These are phyloP conservation scores for Lutraria lutraria DNA, from an alignment of 2,888 invertebrate species.

Conservation along the genomic window DNA sequence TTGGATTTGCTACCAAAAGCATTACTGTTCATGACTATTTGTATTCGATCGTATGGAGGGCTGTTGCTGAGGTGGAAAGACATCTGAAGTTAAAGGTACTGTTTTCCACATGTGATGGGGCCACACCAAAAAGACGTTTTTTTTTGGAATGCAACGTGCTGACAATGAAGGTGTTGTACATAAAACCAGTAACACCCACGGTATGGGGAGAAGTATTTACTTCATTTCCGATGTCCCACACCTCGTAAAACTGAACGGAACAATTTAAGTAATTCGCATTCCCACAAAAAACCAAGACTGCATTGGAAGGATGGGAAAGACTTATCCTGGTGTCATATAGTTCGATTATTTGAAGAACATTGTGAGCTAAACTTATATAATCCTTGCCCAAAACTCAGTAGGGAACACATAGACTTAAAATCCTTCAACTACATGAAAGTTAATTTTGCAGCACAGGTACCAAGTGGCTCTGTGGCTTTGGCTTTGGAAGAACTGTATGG, in stretches of 20 bases:
- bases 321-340: constrained; percentile 55
- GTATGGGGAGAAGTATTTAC: constrained; percentile 21
- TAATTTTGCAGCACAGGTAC: constrained; percentile 56
- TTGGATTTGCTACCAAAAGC: constrained; percentile 3
- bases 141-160: not conserved
- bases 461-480: constrained; percentile 54
- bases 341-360: constrained; percentile 59
- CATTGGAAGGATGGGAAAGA: constrained; percentile 64
- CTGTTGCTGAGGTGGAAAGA: not conserved
- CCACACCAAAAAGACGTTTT: constrained; percentile 11
- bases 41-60: constrained; percentile 3
- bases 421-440: constrained; percentile 57
- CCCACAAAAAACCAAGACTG: constrained; percentile 55
- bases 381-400: constrained; percentile 51
- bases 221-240: constrained; percentile 69
- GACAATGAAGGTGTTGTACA: not conserved
- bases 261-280: constrained; percentile 65
- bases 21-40: not conserved
- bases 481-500: constrained; percentile 51
- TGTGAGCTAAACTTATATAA: constrained; percentile 36
- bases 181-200: constrained; percentile 27
- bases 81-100: not conserved
- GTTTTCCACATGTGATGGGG: constrained; percentile 23
- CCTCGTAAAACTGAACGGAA: constrained; percentile 66
- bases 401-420: constrained; percentile 47